Conservation (phyloP, 2,113 vertebrate species). For the Ammodytes dubius region DNA sequence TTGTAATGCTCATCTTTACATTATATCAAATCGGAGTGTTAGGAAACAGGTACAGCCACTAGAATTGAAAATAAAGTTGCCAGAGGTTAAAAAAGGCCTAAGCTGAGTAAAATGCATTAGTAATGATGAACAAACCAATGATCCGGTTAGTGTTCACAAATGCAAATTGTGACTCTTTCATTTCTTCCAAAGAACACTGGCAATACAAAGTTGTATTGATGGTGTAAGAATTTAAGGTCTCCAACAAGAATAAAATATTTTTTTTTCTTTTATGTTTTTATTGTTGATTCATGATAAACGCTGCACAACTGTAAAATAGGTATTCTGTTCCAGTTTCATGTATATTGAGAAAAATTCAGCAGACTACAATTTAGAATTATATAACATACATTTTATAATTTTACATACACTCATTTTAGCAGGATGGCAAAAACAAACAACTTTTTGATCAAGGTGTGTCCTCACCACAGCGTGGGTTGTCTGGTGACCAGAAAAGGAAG, state of each 20-base stretch:
- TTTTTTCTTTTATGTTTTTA: neutral
- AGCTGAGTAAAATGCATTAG: neutral
- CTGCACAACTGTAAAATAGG: neutral
- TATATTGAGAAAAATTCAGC: neutral
- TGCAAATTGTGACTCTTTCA: neutral
- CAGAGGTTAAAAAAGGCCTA: neutral
- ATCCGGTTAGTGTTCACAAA: neutral
- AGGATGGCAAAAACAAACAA: neutral
- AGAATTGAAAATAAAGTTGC: neutral
- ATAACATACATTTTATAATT: neutral
- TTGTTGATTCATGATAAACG: neutral
- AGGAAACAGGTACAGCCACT: too few relatives aligned
- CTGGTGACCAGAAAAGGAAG: conserved; percentile 85
- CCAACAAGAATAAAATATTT: too few relatives aligned
- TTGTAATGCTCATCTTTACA: too few relatives aligned
- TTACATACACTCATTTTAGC: neutral
- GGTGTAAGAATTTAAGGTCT: too few relatives aligned
- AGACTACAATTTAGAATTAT: neutral
- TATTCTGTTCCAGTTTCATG: neutral
- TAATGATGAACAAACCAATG: too few relatives aligned
- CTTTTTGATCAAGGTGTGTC: neutral
- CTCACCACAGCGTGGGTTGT: conserved; percentile 93
- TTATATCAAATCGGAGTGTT: neutral
- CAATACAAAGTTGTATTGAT: neutral
- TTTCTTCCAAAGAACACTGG: neutral